Conservation (phyloP, 2,113 vertebrate genomes). For the Cavia porcellus region DNA sequence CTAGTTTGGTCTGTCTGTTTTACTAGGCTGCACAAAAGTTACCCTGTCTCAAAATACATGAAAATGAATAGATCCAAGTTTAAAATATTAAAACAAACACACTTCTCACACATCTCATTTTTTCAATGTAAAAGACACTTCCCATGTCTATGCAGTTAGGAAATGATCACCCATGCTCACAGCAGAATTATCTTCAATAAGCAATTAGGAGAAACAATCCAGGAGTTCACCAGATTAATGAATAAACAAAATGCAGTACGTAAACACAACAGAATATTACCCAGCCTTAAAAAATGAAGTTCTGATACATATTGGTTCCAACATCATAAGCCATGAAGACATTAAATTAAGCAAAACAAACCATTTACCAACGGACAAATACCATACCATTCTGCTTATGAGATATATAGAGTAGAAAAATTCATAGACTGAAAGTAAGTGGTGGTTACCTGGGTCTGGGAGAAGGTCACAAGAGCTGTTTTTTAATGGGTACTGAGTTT, state of each 20-base stretch:
- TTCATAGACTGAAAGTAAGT: not conserved
- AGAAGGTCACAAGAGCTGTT: not conserved
- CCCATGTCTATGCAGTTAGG: not conserved
- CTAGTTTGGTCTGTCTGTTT: not conserved
- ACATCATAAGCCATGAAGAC: not conserved
- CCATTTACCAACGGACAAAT: not conserved
- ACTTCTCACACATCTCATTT: not conserved
- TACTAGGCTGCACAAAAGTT: not conserved
- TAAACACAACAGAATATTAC: not conserved
- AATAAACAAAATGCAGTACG: not conserved
- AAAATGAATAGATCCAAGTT: not conserved
- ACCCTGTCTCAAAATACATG: not conserved
- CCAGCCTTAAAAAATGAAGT: not conserved
- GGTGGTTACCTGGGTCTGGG: not conserved
- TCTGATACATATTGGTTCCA: not conserved
- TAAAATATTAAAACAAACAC: not conserved
- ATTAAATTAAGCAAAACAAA: not conserved
- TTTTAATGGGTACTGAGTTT: not conserved
- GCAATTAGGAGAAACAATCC: not conserved
- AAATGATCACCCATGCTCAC: not conserved
- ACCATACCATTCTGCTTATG: not conserved
- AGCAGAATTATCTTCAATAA: not conserved
- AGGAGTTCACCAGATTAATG: not conserved
- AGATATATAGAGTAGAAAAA: not conserved
- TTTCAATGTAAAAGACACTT: slow-evolving; percentile 35